Conservation (phyloP, 2,113 vertebrate genomes). For the Penelope pileata region DNA sequence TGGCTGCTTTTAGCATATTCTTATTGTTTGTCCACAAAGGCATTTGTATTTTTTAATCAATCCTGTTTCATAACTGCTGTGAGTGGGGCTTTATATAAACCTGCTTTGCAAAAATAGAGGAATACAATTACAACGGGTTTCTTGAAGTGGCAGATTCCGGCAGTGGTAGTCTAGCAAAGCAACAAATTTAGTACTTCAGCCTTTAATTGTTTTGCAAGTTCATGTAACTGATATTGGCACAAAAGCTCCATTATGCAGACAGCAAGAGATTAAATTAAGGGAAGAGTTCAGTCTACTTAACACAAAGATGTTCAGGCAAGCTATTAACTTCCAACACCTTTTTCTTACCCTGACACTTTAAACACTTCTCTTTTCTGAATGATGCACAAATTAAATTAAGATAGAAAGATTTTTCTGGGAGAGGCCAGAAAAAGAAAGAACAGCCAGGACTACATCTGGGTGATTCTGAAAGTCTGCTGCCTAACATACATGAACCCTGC, state of each 20-base stretch:
- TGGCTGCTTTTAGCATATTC: background rate
- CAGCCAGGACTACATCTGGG: background rate
- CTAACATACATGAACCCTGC: background rate
- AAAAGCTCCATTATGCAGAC: background rate
- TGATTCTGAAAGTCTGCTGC: background rate
- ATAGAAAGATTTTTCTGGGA: background rate
- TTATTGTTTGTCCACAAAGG: background rate
- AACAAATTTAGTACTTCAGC: background rate
- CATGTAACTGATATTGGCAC: background rate
- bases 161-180: background rate
- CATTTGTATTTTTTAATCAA: background rate
- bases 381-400: background rate
- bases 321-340: background rate
- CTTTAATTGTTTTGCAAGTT: background rate
- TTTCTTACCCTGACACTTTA: background rate
- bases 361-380: background rate
- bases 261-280: background rate
- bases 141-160: background rate
- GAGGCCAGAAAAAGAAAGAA: too few species aligned
- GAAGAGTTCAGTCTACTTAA: background rate
- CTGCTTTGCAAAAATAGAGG: background rate
- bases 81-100: background rate
- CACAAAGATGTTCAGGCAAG: background rate
- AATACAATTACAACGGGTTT: background rate
- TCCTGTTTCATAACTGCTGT: background rate